Conservation (phyloP, 2,888 invertebrate species). For the Apamea sordens region DNA sequence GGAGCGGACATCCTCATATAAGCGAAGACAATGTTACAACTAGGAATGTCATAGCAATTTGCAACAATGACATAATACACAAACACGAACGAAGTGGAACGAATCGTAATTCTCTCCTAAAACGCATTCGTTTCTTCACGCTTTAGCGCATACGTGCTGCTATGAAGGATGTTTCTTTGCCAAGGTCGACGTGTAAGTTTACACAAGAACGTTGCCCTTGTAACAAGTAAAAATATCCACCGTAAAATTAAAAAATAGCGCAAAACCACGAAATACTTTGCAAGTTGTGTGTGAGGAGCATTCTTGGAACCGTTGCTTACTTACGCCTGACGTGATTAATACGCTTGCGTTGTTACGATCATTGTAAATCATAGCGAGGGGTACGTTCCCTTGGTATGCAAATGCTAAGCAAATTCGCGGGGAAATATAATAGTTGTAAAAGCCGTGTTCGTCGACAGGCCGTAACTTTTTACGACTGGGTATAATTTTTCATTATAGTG, state of each 20-base stretch:
- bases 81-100: constrained; percentile 66
- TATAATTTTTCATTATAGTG: constrained; percentile 47
- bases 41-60: constrained; percentile 84
- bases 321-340: constrained; percentile 69
- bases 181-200: constrained; percentile 78
- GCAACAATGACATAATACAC: constrained; percentile 80
- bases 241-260: constrained; percentile 77
- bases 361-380: constrained; percentile 68
- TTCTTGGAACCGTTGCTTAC: constrained; percentile 67
- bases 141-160: constrained; percentile 60
- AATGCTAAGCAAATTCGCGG: constrained; percentile 61
- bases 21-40: constrained; percentile 83
- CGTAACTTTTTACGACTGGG: constrained; percentile 50
- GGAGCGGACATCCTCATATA: constrained; percentile 87
- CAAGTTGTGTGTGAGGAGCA: constrained; percentile 56
- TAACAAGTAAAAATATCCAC: constrained; percentile 75
- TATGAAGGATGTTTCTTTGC: constrained; percentile 66
- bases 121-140: constrained; percentile 62
- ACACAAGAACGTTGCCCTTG: constrained; percentile 76
- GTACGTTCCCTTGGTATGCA: constrained; percentile 65
- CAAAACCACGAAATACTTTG: constrained; percentile 68
- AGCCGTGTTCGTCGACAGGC: constrained; percentile 41
- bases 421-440: constrained; percentile 59
- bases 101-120: constrained; percentile 62
- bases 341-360: constrained; percentile 66